phyloP scores from a whole-genome alignment of 2,888 invertebrate species.

The Choristoneura rosaceana region DNA sequence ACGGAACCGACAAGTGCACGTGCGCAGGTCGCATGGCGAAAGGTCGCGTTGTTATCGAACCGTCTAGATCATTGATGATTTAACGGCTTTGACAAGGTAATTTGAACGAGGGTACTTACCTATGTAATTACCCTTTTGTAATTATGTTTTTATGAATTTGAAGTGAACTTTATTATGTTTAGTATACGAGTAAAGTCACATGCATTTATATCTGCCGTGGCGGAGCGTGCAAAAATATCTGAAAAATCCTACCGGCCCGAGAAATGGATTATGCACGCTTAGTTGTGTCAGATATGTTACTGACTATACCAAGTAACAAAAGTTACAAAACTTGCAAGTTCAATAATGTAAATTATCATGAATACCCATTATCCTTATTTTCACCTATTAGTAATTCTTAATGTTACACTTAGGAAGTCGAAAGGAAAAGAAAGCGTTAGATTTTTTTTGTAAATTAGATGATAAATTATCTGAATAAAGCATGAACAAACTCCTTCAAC shows the following conservation, averaged over 20 bases:
- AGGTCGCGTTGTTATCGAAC: constrained; percentile 23
- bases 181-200: too few relatives aligned
- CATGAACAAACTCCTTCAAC: background rate
- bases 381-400: too few relatives aligned
- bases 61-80: constrained; percentile 14
- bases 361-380: background rate
- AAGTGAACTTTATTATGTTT: background rate
- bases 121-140: too few relatives aligned
- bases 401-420: background rate
- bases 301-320: too few relatives aligned
- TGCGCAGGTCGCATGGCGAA: constrained; percentile 1
- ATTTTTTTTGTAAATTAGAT: background rate
- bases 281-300: too few relatives aligned
- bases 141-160: background rate
- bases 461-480: background rate
- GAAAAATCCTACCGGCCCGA: too few relatives aligned
- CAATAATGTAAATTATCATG: background rate
- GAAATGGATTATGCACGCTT: background rate
- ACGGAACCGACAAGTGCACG: constrained; percentile 31
- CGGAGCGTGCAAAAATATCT: too few relatives aligned
- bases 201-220: too few relatives aligned
- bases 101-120: background rate
- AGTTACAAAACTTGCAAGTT: background rate
- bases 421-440: background rate
- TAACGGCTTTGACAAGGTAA: background rate